Evolutionary conservation across 2,113 vertebrate species (phyloP), one percentile per base, ranked within the genome.

Genomic region (Amphiprion ocellaris): DNA sequence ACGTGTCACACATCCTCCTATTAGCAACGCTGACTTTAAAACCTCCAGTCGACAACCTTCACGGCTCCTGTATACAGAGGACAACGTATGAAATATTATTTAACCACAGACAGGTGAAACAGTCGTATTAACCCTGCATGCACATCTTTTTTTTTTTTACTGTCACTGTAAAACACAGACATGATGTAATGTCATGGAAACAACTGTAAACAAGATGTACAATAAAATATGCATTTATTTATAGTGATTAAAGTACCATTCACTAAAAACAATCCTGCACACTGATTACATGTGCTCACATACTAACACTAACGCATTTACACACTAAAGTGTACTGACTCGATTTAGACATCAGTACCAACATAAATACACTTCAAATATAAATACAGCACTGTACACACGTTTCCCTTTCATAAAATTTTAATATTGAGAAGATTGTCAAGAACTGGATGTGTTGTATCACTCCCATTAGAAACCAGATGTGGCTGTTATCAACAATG

Each of bases 161-260:
- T 24, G 49, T 79, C 28, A 11, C n/a, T n/a, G 19, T n/a, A 53
- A 70, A 55, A 41, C 15, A 19, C 24, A 59, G 41, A 59, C 6
- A 19, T 6, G 3, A 24, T 19, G 24, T n/a, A 12, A 54, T 47
- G 10, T 46, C 1, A 37, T 26, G 9, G 68, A 21, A 69, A 76
- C 0, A 56, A 41, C 82, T 12, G 30, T 56, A 56, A 47, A 19
- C 11, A 62, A 79, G 5, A 41, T 49, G 41, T 93, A 88, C 63
- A 88, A 86, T 93, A 90, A 94, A 94, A 95, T 93, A 91, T 85
- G 68, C 28, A 71, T 94, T 94, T 94, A 94, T 93, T 94, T 65
- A 83, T 87, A 81, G 58, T 87, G 81, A 88, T 91, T 89, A 79
- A 84, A 85, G 61, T 84, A 84, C 33, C 58, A 67, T 72, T 86